Evolutionary conservation across 2,113 vertebrate species (phyloP), one percentile per base, ranked within the genome.

Genomic region (Gambusia affinis): DNA sequence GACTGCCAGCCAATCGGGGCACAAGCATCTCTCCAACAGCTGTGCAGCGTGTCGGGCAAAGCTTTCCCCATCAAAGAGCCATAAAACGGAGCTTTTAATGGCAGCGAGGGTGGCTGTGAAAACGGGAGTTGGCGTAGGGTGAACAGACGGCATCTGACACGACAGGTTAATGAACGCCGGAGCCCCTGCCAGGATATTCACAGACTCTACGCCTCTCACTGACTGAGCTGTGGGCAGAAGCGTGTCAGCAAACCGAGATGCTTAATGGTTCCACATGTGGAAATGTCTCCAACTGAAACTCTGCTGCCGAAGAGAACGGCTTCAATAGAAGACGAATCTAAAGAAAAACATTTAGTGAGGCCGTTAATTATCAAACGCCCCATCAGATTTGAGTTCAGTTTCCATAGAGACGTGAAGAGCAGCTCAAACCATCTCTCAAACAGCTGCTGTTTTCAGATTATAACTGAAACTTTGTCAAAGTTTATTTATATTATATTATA

Each of bases 71-170:
- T 86, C 79, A 87, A 80, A 87, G 67, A 74, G 70, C 70, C 87
- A 82, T 89, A 85, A 89, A 91, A 67, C 30, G 3, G 27, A 78
- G 67, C 44, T 69, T 85, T 79, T 91, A 84, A 89, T 64, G 66
- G 80, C 83, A 64, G 70, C 73, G 35, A 7, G 1, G 57, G 80
- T 60, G 75, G 80, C 85, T 51, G 67, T 60, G 67, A 57, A 84
- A 88, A 69, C 30, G 75, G 66, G 73, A 75, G 75, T 78, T 83
- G 86, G 73, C 68, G 67, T 78, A 68, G 71, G 76, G 79, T 22
- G 72, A 90, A 88, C 90, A 90, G 87, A 87, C 77, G 80, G 83
- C 73, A 65, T 78, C 80, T 92, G 89, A 88, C 91, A 90, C 74
- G 8, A 70, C 78, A 79, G 87, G 81, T 86, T 89, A 87, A 89